Evolutionary conservation across 2,797 vertebrate genomes (phyloP), one percentile per base, ranked within the genome.

Genomic region (Brachyalestes nurse): DNA sequence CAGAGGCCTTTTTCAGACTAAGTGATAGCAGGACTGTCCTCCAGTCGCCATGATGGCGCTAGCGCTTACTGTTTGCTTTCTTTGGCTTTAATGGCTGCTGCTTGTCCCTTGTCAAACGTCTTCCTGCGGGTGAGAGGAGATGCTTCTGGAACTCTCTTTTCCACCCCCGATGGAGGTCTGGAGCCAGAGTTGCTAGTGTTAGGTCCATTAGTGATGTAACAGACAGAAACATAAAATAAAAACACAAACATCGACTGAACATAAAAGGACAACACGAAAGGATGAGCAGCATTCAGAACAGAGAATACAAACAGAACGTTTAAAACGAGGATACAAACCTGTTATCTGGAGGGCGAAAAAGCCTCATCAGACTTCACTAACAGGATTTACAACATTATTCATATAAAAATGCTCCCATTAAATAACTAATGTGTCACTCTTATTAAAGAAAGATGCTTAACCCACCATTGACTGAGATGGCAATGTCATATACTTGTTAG

Each of bases 31-130:
- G 61, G 60, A 76, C 67, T 66, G 66, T 80, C 80, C 74, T 82
- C 77, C 85, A 82, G 83, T 58, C 82, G 85, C 83, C 84, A 75
- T 72, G 69, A 77, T 47, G 78, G 83, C 86, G 12, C 88, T 79
- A 87, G 79, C 86, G 90, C 98, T 97, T 97, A 99, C 98, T 95
- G 95, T 94, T 97, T 98, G 57, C 95, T 96, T 87, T 99, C 97
- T 94, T 97, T 99, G 89, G 93, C 82, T 92, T 97, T 98, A 91
- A 94, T 96, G 72, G 90, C 74, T 77, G 92, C 87, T 82, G 91
- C 89, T 76, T 93, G 92, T 55, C 88, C 89, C 92, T 95, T 98
- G 87, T 99, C 97, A 92, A 96, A 97, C 55, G 92, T 85, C 95
- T 97, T 99, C 92, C 97, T 97, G 92, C 96, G 96, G 83, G 94